phyloP scores from a whole-genome alignment of 1,140 invertebrate genomes.

The Hirudo medicinalis region DNA sequence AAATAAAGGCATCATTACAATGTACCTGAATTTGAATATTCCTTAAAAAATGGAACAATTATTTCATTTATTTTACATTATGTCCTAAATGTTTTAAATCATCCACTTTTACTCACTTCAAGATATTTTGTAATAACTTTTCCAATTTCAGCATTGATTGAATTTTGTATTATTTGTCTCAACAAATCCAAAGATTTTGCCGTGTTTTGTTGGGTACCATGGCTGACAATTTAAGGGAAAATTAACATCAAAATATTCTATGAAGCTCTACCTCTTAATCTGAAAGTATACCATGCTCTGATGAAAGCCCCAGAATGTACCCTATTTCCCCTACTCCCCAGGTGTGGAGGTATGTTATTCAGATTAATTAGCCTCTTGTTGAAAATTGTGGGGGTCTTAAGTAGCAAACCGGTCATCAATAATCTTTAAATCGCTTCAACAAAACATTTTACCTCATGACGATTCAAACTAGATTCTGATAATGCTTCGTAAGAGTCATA shows the following conservation, averaged over 20 bases:
- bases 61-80: neutral
- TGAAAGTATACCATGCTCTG: neutral
- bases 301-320: neutral
- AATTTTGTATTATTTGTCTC: constrained; percentile 57
- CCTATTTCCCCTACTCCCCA: constrained; percentile 1
- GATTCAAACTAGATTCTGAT: neutral
- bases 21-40: too few relatives aligned
- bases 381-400: constrained; percentile 3
- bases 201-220: constrained; percentile 43
- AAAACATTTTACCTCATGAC: neutral
- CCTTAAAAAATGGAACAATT: neutral
- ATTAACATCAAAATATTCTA: neutral
- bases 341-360: neutral
- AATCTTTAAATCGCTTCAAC: neutral
- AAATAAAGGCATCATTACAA: too few relatives aligned
- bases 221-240: constrained; percentile 26
- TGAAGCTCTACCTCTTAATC: neutral
- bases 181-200: constrained; percentile 60
- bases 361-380: constrained; percentile 5
- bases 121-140: constrained; percentile 59
- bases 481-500: neutral
- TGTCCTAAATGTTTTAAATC: neutral
- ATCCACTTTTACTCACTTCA: constrained; percentile 45
- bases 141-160: constrained; percentile 63
- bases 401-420: neutral